Conservation (phyloP, 1,140 invertebrate genomes). For the Pachyrhynchus sulphureomaculatus region DNA sequence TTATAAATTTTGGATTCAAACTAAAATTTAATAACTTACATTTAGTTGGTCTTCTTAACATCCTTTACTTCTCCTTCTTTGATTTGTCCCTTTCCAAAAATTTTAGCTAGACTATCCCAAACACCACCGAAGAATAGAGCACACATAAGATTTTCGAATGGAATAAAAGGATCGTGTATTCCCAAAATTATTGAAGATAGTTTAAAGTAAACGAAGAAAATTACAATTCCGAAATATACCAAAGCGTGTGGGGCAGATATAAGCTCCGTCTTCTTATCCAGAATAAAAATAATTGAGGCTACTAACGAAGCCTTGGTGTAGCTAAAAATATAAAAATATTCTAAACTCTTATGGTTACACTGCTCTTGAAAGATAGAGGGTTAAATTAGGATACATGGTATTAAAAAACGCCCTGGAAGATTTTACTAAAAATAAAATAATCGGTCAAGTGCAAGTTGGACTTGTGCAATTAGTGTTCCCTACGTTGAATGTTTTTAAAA, state of each 20-base stretch:
- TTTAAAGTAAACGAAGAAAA: conserved; percentile 99
- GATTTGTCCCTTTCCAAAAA: conserved; percentile 73
- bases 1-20: too few relatives aligned
- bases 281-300: conserved; percentile 92
- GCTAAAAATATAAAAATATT: conserved; percentile 59
- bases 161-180: conserved; percentile 97
- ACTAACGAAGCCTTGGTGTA: conserved; percentile 95
- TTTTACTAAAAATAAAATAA: too few relatives aligned
- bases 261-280: conserved; percentile 95
- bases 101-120: conserved; percentile 90
- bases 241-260: conserved; percentile 95
- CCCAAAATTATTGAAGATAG: conserved; percentile 93
- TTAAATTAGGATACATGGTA: too few relatives aligned
- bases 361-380: too few relatives aligned
- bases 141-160: conserved; percentile 98
- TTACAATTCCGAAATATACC: conserved; percentile 97
- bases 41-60: conserved; percentile 77
- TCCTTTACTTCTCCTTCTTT: conserved; percentile 77
- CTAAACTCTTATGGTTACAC: background rate
- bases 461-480: too few relatives aligned
- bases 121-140: conserved; percentile 97
- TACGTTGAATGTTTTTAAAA: too few relatives aligned
- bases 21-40: background rate
- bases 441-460: too few relatives aligned
- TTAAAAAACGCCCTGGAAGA: too few relatives aligned